A percentile compares a stretch with the other conserved stretches of the same genome.
Evolutionary conservation across 2,888 invertebrate genomes (phyloP).

Genomic region (Volucella inanis): DNA sequence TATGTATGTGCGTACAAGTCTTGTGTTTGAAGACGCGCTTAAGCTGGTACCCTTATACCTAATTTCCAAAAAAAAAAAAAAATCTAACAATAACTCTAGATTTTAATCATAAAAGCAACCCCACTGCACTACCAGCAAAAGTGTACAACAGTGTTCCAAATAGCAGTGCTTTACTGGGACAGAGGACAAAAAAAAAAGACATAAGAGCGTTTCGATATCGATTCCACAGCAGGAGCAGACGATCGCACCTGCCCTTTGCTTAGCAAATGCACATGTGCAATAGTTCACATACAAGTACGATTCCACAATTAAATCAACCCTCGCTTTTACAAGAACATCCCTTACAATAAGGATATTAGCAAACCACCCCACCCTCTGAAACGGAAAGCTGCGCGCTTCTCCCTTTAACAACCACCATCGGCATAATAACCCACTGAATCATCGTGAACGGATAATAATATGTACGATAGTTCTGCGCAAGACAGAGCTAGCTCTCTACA

Average conservation of each 20-base stretch:
- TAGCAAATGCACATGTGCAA: constrained; percentile 62
- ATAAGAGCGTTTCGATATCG: constrained; percentile 32
- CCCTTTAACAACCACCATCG: constrained; percentile 32
- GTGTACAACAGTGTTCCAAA: neutral
- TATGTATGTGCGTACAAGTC: no score
- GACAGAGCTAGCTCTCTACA: neutral
- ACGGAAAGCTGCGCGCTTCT: constrained; percentile 55
- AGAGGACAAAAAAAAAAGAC: neutral
- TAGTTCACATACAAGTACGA: constrained; percentile 39
- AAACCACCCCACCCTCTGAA: constrained; percentile 53
- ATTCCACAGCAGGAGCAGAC: constrained; percentile 12
- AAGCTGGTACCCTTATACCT: constrained; percentile 14
- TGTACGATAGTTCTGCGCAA: neutral
- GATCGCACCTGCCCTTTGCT: constrained; percentile 44
- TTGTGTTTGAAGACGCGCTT: neutral
- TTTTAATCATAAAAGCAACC: no score
- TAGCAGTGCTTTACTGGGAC: constrained; percentile 1
- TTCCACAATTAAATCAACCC: constrained; percentile 37
- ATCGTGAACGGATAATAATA: neutral
- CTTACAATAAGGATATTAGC: constrained; percentile 12
- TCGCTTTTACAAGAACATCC: constrained; percentile 47
- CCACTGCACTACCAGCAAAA: constrained; percentile 7
- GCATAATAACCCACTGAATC: neutral
- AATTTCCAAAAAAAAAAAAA: neutral
- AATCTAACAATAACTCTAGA: no score